phyloP scores from a whole-genome alignment of 2,888 invertebrate species.

The Quadroppia sp. region DNA sequence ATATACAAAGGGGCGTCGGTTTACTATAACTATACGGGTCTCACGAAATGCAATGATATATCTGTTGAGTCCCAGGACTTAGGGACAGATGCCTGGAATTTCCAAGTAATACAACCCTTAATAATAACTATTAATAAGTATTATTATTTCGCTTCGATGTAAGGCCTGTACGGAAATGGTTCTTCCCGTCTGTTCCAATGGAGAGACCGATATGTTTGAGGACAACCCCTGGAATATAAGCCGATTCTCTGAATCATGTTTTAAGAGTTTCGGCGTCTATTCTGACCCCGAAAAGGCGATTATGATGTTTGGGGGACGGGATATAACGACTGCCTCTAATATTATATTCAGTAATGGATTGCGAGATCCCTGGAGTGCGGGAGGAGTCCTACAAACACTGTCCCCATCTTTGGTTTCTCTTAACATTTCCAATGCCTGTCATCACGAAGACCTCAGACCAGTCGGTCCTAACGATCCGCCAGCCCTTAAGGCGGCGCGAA shows the following conservation, averaged over 20 bases:
- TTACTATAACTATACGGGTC: slow-evolving; percentile 76
- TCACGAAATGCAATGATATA: slow-evolving; percentile 41
- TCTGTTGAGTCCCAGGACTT: neutral
- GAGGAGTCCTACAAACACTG: slow-evolving; percentile 69
- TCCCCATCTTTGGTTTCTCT: slow-evolving; percentile 65
- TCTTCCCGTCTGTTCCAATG: slow-evolving; percentile 84
- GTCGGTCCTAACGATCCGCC: slow-evolving; percentile 63
- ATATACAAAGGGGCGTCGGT: slow-evolving; percentile 67
- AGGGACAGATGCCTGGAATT: slow-evolving; percentile 40
- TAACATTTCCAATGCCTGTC: slow-evolving; percentile 74
- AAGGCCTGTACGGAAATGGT: slow-evolving; percentile 88
- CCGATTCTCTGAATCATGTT: slow-evolving; percentile 64
- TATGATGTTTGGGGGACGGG: slow-evolving; percentile 73
- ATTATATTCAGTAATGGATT: slow-evolving; percentile 72
- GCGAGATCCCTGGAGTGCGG: slow-evolving; percentile 80
- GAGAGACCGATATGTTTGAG: slow-evolving; percentile 77
- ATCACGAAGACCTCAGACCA: slow-evolving; percentile 75
- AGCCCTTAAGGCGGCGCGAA: slow-evolving; percentile 63
- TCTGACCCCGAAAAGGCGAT: slow-evolving; percentile 66
- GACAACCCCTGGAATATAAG: slow-evolving; percentile 68
- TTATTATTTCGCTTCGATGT: no score
- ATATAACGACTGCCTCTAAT: slow-evolving; percentile 62
- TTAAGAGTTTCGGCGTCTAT: slow-evolving; percentile 62
- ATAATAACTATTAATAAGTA: no score
- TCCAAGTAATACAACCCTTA: slow-evolving; percentile 42